These are phyloP conservation scores for Dynastes maya DNA, from an alignment of 2,888 invertebrate genomes.

Conservation along the genomic window DNA sequence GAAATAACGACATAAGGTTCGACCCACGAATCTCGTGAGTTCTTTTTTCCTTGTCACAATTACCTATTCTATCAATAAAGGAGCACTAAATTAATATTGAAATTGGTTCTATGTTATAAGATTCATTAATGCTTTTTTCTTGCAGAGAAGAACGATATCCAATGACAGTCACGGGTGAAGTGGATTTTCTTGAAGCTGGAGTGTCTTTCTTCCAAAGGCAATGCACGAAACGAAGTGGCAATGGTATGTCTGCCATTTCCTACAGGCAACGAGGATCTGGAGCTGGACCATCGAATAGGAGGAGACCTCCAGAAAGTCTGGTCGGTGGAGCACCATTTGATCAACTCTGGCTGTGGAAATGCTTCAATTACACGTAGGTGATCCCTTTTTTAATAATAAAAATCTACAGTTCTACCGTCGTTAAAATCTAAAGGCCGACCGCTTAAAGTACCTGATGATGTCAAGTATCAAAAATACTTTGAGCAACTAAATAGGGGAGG, in stretches of 20 bases:
- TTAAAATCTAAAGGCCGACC: no score
- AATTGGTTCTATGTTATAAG: no score
- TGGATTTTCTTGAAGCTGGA: conserved; percentile 77
- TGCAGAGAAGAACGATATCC: conserved; percentile 65
- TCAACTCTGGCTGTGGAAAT: conserved; percentile 79
- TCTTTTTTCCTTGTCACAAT: conserved; percentile 1
- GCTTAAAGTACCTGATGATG: no score
- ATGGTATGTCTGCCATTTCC: conserved; percentile 71
- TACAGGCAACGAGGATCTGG: conserved; percentile 74
- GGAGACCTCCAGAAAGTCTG: conserved; percentile 73
- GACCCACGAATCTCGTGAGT: conserved; percentile 69
- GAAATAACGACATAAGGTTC: conserved; percentile 73
- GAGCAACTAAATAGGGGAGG: no score
- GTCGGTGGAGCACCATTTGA: conserved; percentile 76
- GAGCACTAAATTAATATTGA: no score
- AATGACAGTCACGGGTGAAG: conserved; percentile 63
- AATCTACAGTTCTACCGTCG: no score
- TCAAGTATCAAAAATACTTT: no score
- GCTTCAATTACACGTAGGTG: conserved; percentile 78
- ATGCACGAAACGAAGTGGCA: conserved; percentile 73
- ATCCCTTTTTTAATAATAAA: not conserved
- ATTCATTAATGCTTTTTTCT: conserved; percentile 22
- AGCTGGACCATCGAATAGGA: conserved; percentile 65
- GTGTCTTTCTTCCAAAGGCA: conserved; percentile 75
- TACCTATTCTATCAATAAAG: not conserved